phyloP scores from a whole-genome alignment of 2,888 invertebrate species.

The Coelogynopora nodosa region DNA sequence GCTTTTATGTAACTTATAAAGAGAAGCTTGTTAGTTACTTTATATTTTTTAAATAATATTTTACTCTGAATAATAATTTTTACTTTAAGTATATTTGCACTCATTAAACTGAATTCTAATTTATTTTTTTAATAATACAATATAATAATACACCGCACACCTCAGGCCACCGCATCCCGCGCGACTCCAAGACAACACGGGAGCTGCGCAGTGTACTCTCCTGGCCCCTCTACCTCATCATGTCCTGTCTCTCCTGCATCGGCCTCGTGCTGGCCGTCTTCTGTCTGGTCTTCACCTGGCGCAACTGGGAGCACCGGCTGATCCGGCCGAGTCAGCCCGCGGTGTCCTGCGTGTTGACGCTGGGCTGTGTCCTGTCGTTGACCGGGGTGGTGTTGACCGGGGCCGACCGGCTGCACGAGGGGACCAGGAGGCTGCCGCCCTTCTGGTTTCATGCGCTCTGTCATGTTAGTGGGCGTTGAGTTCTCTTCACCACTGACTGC shows the following conservation, averaged over 20 bases:
- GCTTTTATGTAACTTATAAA: no score
- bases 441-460: not conserved
- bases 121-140: no score
- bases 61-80: no score
- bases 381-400: conserved; percentile 80
- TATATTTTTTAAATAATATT: no score
- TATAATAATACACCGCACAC: no score
- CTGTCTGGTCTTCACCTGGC: conserved; percentile 84
- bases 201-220: conserved; percentile 78
- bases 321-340: conserved; percentile 75
- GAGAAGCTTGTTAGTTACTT: no score
- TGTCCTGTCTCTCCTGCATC: conserved; percentile 81
- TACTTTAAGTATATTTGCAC: no score
- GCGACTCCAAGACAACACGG: conserved; percentile 84
- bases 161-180: conserved; percentile 84
- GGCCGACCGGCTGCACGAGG: conserved; percentile 61
- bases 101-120: no score
- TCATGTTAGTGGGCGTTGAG: no score
- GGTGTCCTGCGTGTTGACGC: conserved; percentile 90
- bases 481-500: no score
- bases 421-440: not conserved
- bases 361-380: conserved; percentile 86
- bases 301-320: conserved; percentile 86
- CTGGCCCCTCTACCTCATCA: conserved; percentile 82
- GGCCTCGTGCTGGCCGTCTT: conserved; percentile 80